These are phyloP conservation scores for Vireo altiloquus DNA, from an alignment of 2,113 vertebrate genomes.

Conservation along the genomic window DNA sequence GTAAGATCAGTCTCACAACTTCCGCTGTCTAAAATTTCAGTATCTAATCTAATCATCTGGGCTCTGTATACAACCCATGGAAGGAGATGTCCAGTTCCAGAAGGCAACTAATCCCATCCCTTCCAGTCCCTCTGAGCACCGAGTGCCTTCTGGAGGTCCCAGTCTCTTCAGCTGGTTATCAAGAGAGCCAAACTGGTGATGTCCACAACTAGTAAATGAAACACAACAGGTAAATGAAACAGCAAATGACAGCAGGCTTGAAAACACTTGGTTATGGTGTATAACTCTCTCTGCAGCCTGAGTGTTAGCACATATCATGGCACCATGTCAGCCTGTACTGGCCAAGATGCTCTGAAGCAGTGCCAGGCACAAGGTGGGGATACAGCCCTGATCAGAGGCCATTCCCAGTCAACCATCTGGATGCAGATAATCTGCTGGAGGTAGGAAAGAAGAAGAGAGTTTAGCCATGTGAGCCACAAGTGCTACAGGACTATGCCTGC, in stretches of 20 bases:
- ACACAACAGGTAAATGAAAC: background rate
- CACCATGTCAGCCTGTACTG: background rate
- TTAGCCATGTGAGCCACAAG: background rate
- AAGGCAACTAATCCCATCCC: background rate
- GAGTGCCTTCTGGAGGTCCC: background rate
- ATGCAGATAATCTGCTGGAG: background rate
- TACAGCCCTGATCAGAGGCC: background rate
- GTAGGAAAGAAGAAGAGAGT: background rate
- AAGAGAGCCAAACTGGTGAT: background rate
- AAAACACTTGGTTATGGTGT: fast-evolving
- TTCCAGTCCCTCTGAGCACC: background rate
- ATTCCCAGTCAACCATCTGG: background rate
- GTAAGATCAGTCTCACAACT: background rate
- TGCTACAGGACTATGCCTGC: background rate
- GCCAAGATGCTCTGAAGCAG: background rate
- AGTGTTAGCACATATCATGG: background rate
- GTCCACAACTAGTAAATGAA: background rate
- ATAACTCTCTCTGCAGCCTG: background rate
- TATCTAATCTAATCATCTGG: background rate
- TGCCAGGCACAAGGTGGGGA: background rate
- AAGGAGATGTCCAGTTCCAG: background rate
- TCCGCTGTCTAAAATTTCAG: background rate
- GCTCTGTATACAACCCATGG: background rate
- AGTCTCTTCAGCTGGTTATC: background rate
- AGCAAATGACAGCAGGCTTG: background rate